phyloP scores from a whole-genome alignment of 2,888 invertebrate genomes.

The Stenoptilia bipunctidactyla region DNA sequence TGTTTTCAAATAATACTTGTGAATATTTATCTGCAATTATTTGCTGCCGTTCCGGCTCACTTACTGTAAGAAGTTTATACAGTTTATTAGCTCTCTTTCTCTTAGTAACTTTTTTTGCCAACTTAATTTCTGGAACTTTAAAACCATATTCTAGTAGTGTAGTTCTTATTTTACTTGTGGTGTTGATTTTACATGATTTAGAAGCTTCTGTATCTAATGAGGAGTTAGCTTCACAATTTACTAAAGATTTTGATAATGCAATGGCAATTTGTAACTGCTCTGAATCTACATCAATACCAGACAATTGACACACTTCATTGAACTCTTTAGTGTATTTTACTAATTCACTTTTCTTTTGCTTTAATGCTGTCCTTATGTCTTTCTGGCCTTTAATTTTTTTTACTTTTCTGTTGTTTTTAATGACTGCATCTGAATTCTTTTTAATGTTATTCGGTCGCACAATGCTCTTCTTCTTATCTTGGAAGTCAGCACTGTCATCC shows the following conservation, averaged over 20 bases:
- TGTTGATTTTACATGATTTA: conserved; percentile 22
- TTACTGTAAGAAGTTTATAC: conserved; percentile 35
- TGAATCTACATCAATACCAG: conserved; percentile 68
- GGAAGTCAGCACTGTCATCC: conserved; percentile 56
- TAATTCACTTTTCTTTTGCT: conserved; percentile 42
- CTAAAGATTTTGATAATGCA: conserved; percentile 74
- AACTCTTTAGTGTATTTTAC: conserved; percentile 47
- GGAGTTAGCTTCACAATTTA: conserved; percentile 7
- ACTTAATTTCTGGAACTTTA: conserved; percentile 43
- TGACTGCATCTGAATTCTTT: conserved; percentile 10
- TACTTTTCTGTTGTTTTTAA: conserved; percentile 20
- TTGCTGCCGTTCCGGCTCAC: conserved; percentile 36
- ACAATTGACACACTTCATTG: conserved; percentile 48
- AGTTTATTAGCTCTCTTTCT: conserved; percentile 27
- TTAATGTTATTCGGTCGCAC: conserved; percentile 27
- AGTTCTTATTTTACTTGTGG: conserved; percentile 45
- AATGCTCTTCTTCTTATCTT: conserved; percentile 32
- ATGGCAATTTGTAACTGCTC: conserved; percentile 78
- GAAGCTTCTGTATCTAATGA: conserved; percentile 17
- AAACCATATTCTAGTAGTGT: conserved; percentile 76
- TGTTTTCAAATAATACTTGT: conserved; percentile 35
- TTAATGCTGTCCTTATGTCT: conserved; percentile 47
- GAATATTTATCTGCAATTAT: conserved; percentile 41
- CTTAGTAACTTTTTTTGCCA: conserved; percentile 21
- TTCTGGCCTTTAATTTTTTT: conserved; percentile 42